A percentile compares a stretch with the other conserved stretches of the same genome.
Conservation (phyloP, 2,888 invertebrate genomes). For the Lucinisca nassula region DNA sequence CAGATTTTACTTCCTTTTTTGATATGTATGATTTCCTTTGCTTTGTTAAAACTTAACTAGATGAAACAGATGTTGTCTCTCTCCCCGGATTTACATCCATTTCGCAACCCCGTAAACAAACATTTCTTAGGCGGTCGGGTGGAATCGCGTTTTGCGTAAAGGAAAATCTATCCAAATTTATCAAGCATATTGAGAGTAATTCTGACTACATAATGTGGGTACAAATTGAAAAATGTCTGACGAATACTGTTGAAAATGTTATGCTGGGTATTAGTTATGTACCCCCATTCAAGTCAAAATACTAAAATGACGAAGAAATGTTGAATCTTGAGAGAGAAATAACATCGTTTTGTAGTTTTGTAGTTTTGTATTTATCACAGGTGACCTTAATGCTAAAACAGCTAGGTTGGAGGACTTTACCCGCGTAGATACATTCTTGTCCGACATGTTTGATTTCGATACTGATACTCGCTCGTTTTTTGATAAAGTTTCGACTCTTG, state of each 20-base stretch:
- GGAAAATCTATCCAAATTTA: too few relatives aligned
- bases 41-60: too few relatives aligned
- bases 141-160: too few relatives aligned
- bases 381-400: background rate
- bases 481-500: background rate
- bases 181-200: too few relatives aligned
- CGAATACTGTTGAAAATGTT: background rate
- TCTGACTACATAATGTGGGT: too few relatives aligned
- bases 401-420: background rate
- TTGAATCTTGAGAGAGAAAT: background rate
- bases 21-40: too few relatives aligned
- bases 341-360: background rate
- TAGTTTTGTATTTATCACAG: background rate
- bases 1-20: too few relatives aligned
- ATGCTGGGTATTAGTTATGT: background rate
- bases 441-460: background rate
- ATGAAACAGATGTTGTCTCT: too few relatives aligned
- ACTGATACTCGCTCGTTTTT: background rate
- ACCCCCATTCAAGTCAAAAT: background rate
- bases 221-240: too few relatives aligned
- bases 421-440: background rate
- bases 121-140: too few relatives aligned
- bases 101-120: too few relatives aligned
- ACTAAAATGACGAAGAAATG: background rate
- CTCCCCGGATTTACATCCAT: too few relatives aligned